These are phyloP conservation scores for Lymantria dispar DNA, from an alignment of 2,888 invertebrate genomes.

Conservation along the genomic window DNA sequence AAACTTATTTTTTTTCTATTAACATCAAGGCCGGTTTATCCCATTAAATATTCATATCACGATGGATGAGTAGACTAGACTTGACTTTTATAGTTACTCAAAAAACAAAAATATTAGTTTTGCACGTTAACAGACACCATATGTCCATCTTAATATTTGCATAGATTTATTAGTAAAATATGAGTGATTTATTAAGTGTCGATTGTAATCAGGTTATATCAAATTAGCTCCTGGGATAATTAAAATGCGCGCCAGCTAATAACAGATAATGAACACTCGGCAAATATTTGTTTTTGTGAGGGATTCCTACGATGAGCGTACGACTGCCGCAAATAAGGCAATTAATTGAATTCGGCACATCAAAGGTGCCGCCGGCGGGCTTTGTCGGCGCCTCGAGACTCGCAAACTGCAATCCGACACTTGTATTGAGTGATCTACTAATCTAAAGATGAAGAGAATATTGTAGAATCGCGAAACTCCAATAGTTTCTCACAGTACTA, in stretches of 20 bases:
- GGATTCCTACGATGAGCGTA: constrained; percentile 66
- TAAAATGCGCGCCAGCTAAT: constrained; percentile 68
- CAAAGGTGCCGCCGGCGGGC: constrained; percentile 70
- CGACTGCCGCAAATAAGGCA: constrained; percentile 73
- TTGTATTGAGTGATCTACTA: constrained; percentile 47
- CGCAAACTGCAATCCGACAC: constrained; percentile 57
- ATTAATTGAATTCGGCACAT: constrained; percentile 81
- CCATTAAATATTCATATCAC: no score
- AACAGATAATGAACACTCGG: constrained; percentile 73
- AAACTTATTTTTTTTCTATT: no score
- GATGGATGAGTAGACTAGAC: no score
- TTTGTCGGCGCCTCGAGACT: constrained; percentile 67
- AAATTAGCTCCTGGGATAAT: constrained; percentile 40
- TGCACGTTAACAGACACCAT: no score
- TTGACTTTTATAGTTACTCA: no score
- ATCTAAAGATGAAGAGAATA: constrained; percentile 24
- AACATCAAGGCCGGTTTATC: no score
- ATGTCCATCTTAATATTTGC: no score
- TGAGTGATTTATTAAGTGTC: constrained; percentile 10
- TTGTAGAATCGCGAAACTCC: constrained; percentile 43
- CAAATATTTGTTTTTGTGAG: constrained; percentile 79
- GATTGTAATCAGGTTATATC: constrained; percentile 15
- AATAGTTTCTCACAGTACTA: constrained; percentile 46
- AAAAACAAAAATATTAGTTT: no score
- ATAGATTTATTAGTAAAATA: no score